Percentiles rank a stretch among this genome's conserved stretches.
phyloP scores from a whole-genome alignment of 2,888 invertebrate genomes.

The Thysanoteuthis rhombus region DNA sequence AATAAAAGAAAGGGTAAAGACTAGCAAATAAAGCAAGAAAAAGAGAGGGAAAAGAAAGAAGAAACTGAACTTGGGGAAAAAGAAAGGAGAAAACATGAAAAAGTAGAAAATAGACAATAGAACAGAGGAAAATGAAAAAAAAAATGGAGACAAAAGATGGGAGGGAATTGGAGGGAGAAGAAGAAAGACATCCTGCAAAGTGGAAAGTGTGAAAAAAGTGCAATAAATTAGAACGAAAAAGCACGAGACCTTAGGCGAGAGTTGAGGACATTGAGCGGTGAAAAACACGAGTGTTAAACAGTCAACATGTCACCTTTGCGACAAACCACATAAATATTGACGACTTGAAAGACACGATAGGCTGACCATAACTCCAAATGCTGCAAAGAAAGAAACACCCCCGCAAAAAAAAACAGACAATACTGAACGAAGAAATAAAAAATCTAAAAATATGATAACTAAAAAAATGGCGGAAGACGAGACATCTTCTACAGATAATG shows the following conservation, averaged over 20 bases:
- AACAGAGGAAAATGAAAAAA: not conserved
- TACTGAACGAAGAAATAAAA: too few relatives aligned
- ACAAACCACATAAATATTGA: not conserved
- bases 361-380: not conserved
- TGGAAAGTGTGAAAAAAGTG: not conserved
- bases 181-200: not conserved
- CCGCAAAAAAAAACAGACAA: too few relatives aligned
- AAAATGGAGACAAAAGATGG: not conserved
- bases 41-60: not conserved
- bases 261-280: not conserved
- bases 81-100: not conserved
- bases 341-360: not conserved
- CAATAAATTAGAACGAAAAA: not conserved
- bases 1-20: not conserved
- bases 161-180: too few relatives aligned
- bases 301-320: not conserved
- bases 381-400: too few relatives aligned
- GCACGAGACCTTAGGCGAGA: not conserved
- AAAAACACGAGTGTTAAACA: not conserved
- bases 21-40: not conserved
- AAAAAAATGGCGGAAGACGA: too few relatives aligned
- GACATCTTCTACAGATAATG: too few relatives aligned
- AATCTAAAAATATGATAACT: too few relatives aligned
- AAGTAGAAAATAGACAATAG: not conserved
- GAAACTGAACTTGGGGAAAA: too few relatives aligned